phyloP scores from a whole-genome alignment of 2,888 invertebrate species.

The Syrista parreyssii region DNA sequence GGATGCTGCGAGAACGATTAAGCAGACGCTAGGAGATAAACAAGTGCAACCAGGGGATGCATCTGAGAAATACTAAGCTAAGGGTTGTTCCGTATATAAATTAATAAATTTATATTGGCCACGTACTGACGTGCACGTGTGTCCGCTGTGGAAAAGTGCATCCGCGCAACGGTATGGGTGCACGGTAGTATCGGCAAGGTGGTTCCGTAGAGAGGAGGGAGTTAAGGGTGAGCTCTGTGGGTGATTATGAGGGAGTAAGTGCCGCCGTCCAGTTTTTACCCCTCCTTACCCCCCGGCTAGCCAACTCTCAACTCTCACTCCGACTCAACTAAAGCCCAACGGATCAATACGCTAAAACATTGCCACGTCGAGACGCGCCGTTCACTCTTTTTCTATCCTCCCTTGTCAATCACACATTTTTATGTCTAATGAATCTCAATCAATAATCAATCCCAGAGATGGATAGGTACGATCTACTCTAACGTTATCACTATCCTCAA shows the following conservation, averaged over 20 bases:
- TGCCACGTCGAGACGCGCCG: conserved; percentile 56
- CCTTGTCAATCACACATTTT: background rate
- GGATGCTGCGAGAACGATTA: background rate
- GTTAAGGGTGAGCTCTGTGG: conserved; percentile 20
- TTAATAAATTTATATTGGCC: background rate
- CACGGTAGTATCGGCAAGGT: conserved; percentile 27
- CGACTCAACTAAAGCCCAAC: conserved; percentile 54
- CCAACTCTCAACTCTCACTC: conserved; percentile 36
- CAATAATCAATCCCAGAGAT: background rate
- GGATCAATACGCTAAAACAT: conserved; percentile 66
- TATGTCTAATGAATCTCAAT: background rate
- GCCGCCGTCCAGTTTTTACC: conserved; percentile 61
- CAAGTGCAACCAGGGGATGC: background rate
- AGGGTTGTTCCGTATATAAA: background rate
- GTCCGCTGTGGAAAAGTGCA: conserved; percentile 18
- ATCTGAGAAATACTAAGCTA: background rate
- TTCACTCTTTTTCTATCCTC: conserved; percentile 27
- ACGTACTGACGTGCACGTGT: conserved; percentile 3
- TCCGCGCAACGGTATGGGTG: conserved; percentile 28
- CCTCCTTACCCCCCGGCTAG: conserved; percentile 10
- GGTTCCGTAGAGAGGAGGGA: conserved; percentile 33
- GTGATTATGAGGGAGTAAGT: conserved; percentile 64
- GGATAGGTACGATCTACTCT: background rate
- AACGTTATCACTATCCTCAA: background rate
- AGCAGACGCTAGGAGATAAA: background rate